These are phyloP conservation scores for Chrysodeixis includens DNA, from an alignment of 2,888 invertebrate genomes.

Conservation along the genomic window DNA sequence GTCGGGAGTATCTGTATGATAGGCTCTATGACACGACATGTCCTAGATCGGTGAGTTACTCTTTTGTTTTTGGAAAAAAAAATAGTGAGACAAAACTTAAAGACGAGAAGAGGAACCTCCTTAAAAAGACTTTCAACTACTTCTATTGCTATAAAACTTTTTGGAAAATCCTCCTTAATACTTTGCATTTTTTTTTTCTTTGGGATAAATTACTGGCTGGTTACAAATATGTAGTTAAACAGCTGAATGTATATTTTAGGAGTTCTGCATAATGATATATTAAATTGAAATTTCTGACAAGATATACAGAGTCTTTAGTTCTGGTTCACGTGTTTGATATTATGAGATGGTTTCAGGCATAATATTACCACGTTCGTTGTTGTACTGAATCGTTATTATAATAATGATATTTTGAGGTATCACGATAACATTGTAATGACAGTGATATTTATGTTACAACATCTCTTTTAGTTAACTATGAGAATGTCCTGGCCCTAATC, in stretches of 20 bases:
- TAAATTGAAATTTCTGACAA: not conserved
- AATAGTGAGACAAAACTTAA: too few species aligned
- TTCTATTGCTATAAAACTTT: too few species aligned
- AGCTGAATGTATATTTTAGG: not conserved
- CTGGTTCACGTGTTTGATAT: not conserved
- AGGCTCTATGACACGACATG: slow-evolving; percentile 78
- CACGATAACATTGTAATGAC: too few species aligned
- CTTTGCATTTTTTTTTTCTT: too few species aligned
- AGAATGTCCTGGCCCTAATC: too few species aligned
- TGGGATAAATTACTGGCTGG: too few species aligned
- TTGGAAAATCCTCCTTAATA: too few species aligned
- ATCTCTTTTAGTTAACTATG: too few species aligned
- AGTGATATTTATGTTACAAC: not conserved
- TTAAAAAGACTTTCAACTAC: too few species aligned
- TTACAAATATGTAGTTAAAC: not conserved
- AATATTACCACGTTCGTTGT: not conserved
- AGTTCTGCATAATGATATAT: not conserved
- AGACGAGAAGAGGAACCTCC: too few species aligned
- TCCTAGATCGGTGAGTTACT: slow-evolving; percentile 78
- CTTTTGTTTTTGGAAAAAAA: slow-evolving; percentile 6
- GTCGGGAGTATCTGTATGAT: slow-evolving; percentile 79
- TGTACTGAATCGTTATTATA: not conserved
- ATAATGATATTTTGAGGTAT: not conserved
- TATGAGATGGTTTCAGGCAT: not conserved
- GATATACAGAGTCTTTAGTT: not conserved